phyloP scores from a whole-genome alignment of 2,113 vertebrate genomes.

The Varanus komodoensis region DNA sequence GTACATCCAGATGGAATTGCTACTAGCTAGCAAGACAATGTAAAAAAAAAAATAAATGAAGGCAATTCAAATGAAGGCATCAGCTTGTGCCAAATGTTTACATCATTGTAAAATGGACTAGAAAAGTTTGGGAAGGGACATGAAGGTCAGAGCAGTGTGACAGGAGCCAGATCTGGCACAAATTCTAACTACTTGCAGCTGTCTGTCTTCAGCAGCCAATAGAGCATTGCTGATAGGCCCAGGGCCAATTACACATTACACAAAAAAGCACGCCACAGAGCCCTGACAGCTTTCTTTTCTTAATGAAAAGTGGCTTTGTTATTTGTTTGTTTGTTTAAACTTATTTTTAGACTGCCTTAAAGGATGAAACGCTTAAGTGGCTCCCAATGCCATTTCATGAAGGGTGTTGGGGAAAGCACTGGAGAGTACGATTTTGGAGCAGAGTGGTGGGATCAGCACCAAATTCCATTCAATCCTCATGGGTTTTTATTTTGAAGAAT shows the following conservation, averaged over 20 bases:
- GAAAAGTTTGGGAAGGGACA: background rate
- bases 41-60: background rate
- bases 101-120: background rate
- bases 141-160: background rate
- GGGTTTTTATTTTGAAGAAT: background rate
- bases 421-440: background rate
- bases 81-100: background rate
- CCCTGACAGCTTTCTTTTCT: background rate
- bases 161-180: background rate
- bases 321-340: too few relatives aligned
- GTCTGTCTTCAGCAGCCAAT: background rate
- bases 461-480: background rate
- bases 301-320: background rate
- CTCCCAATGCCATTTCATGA: background rate
- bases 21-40: background rate
- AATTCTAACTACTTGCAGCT: background rate
- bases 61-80: background rate
- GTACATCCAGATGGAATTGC: background rate
- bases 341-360: background rate
- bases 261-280: background rate
- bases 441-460: background rate
- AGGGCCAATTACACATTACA: background rate
- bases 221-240: background rate
- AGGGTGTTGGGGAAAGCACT: background rate
- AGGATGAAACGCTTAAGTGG: too few relatives aligned